Evolutionary conservation across 2,797 vertebrate genomes (phyloP), one percentile per base, ranked within the genome.

Genomic region (Parotocinclus haroldoi): DNA sequence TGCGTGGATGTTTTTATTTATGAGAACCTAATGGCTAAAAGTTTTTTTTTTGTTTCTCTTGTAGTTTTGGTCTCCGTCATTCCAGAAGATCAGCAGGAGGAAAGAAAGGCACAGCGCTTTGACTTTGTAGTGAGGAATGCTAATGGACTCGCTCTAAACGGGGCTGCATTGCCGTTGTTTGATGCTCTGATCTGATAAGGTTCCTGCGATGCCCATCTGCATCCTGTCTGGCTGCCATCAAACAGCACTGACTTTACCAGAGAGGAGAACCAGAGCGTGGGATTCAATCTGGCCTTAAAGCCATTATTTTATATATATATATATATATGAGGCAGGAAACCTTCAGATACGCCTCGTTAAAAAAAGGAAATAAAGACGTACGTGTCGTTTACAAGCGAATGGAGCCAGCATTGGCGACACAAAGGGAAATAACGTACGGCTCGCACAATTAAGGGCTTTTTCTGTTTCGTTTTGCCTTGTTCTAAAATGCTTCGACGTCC

Each of bases 31-130:
- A 85, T 83, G 79, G 80, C 16, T 67, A 53, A 75, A 76, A 86
- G 81, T 81, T 78, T 81, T 79, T 81, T 65, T 8, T 57, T 76
- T 86, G 81, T 81, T 78, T 81, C 79, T 81, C 66, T 8, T 57
- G 77, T 74, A 1, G 68, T 77, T 80, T 78, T 79, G 78, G 75
- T 57, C 69, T 64, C 57, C 56, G 66, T 56, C 57, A 73, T 65
- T 82, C 75, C 39, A 53, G 27, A 69, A 81, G 81, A 84, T 87
- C 85, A 84, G 84, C 63, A 80, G 84, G 79, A 66, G 76, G 71
- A 78, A 56, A 18, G 36, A 57, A 67, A 14, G 37, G 52, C 55
- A 42, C 19, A 36, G 48, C 36, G 58, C 10, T 19, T 57, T 10
- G 12, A 14, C 42, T 13, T 19, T 57, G 12, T 12, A 18, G 53